phyloP scores from a whole-genome alignment of 1,140 invertebrate genomes.

The Zaprionus davidi region DNA sequence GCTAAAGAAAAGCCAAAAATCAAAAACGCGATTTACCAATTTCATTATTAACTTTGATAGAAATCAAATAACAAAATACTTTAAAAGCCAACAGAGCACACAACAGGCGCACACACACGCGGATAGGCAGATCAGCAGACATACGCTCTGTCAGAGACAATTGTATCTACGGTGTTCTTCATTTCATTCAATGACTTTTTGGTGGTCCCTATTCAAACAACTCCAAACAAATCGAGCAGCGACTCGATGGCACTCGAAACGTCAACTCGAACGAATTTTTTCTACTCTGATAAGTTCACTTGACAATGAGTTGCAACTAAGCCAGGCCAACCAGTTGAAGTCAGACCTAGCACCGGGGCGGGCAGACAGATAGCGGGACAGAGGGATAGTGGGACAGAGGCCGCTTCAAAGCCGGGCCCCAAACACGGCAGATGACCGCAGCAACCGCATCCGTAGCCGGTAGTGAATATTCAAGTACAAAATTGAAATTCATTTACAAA shows the following conservation, averaged over 20 bases:
- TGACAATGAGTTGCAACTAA: conserved; percentile 83
- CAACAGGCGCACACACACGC: conserved; percentile 33
- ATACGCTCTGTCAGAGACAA: conserved; percentile 30
- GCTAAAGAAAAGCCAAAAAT: conserved; percentile 15
- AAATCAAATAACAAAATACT: conserved; percentile 83
- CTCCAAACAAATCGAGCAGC: conserved; percentile 81
- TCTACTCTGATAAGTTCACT: conserved; percentile 75
- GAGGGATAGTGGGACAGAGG: conserved; percentile 3
- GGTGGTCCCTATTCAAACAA: conserved; percentile 82
- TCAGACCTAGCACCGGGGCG: background rate
- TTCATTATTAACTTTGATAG: conserved; percentile 82
- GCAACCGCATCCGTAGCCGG: conserved; percentile 42
- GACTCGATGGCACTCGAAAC: conserved; percentile 77
- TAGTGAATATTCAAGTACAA: conserved; percentile 74
- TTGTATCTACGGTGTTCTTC: conserved; percentile 76
- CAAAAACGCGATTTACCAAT: conserved; percentile 72
- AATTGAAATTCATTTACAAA: conserved; percentile 80
- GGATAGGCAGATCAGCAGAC: conserved; percentile 4
- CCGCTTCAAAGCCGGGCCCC: conserved; percentile 21
- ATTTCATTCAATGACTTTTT: conserved; percentile 83
- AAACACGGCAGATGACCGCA: conserved; percentile 47
- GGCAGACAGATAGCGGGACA: background rate
- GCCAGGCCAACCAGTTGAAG: conserved; percentile 58
- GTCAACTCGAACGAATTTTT: conserved; percentile 77
- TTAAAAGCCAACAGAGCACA: conserved; percentile 59